These are phyloP conservation scores for Microcaecilia unicolor DNA, from an alignment of 2,797 vertebrate genomes.

Conservation along the genomic window DNA sequence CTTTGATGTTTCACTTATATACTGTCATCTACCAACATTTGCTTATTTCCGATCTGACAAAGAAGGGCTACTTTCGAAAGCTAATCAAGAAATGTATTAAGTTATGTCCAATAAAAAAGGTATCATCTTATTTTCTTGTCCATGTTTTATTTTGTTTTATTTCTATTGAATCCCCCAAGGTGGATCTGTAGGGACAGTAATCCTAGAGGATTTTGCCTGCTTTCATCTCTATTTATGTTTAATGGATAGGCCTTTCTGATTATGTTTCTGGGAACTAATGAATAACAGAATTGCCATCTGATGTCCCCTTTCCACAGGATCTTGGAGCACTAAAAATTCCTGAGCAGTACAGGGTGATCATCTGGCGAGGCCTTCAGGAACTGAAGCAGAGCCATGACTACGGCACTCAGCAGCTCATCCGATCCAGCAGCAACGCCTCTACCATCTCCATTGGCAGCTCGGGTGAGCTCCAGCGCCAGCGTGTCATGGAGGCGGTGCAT, in stretches of 20 bases:
- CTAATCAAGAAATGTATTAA: too few relatives aligned
- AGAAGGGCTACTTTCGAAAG: too few relatives aligned
- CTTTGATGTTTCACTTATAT: too few relatives aligned
- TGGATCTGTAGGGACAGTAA: too few relatives aligned
- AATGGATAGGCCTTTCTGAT: neutral
- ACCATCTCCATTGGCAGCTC: constrained; percentile 73
- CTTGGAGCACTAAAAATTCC: constrained; percentile 90
- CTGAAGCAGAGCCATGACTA: constrained; percentile 86
- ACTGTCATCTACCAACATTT: too few relatives aligned
- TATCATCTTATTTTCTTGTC: too few relatives aligned
- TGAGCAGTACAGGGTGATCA: constrained; percentile 81
- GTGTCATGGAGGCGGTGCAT: constrained; percentile 96
- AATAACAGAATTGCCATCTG: too few relatives aligned
- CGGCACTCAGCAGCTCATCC: constrained; percentile 76
- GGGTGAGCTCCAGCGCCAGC: constrained; percentile 88
- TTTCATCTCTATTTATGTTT: neutral
- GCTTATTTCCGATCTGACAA: too few relatives aligned
- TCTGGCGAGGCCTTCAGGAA: constrained; percentile 95
- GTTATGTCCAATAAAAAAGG: too few relatives aligned
- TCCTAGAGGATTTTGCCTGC: neutral
- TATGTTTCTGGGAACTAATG: neutral
- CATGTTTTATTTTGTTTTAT: too few relatives aligned
- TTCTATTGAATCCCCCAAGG: too few relatives aligned
- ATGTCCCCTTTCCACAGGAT: constrained; percentile 55
- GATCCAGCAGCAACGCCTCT: constrained; percentile 83